Base-by-base conservation (phyloP, 2,888 invertebrate species). In the Bombylius major region DNA sequence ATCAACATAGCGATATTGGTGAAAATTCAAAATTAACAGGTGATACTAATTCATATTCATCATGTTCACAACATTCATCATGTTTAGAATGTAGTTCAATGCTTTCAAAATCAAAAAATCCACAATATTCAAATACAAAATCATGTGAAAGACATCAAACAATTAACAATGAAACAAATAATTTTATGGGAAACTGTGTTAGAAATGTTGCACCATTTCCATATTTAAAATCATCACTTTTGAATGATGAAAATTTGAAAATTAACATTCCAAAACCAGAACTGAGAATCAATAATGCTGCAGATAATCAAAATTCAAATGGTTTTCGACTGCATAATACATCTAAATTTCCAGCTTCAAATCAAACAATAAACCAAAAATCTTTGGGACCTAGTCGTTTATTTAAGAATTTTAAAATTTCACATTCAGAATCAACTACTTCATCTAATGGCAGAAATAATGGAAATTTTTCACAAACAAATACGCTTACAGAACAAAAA, bases 51-150 rank as follows among this genome's bases (percentile, higher is more conserved):
- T 69, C 77, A 78, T 85, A 82, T 63, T 86, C 87, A 0, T 82
- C 81, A 48, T 86, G 86, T 67, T 87, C 88, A 0, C 80, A 23
- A 23, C 23, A 81, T 52, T 81, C 85, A 1, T 85, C 86, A 13
- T 82, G 81, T 65, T 85, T 86, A 0, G 79, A 83, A 58, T 85
- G 84, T 61, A 73, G 51, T 12, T 4, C 39, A 12, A 34, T 31
- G 31, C 23, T 4, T n/a, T 13, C 5, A 11, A 51, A 51, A 54
- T 46, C 56, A 54, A 55, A 55, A 44, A 36, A 23, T 36, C 55
- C 46, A 11, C 39, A 39, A 39, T 9, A 39, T 9, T 39, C 11
- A 39, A 39, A 3, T 2, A 39, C 39, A 1, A 39, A 39, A 39
- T 39, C 39, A 9, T 39, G 11, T 23, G 23, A 23, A 23, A 23